A percentile compares a stretch with the other conserved stretches of the same genome.
phyloP scores from a whole-genome alignment of 2,888 invertebrate species.

The Cantharis nigra region DNA sequence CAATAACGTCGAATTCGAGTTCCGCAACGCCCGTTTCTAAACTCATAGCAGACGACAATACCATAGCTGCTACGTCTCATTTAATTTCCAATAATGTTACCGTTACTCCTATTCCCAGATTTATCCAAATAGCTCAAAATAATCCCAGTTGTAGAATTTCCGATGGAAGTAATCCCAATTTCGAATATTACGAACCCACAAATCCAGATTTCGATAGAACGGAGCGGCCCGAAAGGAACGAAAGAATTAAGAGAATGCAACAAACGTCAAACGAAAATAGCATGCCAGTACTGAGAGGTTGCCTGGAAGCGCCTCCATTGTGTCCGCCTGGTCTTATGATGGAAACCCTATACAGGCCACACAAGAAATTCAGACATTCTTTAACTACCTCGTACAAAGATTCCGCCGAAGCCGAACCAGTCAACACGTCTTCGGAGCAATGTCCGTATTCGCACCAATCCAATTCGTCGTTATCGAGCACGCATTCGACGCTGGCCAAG shows the following conservation, averaged over 20 bases:
- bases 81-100: constrained; percentile 75
- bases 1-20: not conserved
- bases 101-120: constrained; percentile 67
- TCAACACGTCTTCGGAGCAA: constrained; percentile 46
- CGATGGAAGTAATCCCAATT: constrained; percentile 64
- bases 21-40: not conserved
- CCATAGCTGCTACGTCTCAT: constrained; percentile 68
- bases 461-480: constrained; percentile 73
- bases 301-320: constrained; percentile 88
- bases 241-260: not conserved
- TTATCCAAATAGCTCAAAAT: constrained; percentile 52
- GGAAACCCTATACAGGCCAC: constrained; percentile 95
- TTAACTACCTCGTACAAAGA: constrained; percentile 60
- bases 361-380: constrained; percentile 82
- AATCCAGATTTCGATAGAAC: constrained; percentile 72
- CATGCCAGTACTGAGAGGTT: constrained; percentile 92
- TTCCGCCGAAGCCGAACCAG: constrained; percentile 77
- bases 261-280: constrained; percentile 71
- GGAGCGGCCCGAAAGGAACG: constrained; percentile 59
- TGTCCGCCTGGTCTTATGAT: constrained; percentile 89
- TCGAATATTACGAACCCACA: constrained; percentile 80
- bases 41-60: constrained; percentile 71
- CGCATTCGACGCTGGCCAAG: constrained; percentile 87
- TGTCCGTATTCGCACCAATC: not conserved
- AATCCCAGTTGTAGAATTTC: constrained; percentile 88